Evolutionary conservation across 2,888 invertebrate species (phyloP).

Genomic region (Eudasyphora cyanicolor): DNA sequence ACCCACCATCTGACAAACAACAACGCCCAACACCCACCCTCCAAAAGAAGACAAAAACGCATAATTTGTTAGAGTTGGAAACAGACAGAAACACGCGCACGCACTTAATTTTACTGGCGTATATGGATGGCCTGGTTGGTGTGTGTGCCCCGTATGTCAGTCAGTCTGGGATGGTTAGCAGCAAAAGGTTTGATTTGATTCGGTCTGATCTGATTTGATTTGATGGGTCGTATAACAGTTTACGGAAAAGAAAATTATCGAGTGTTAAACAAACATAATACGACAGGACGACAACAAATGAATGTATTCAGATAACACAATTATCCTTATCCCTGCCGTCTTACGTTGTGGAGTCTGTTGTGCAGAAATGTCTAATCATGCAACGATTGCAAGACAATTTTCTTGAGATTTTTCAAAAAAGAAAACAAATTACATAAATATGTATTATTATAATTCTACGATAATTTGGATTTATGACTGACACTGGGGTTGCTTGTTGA

Average conservation of each 20-base stretch:
- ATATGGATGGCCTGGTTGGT: background rate
- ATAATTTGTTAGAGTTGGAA: background rate
- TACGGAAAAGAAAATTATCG: too few relatives aligned
- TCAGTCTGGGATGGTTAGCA: too few relatives aligned
- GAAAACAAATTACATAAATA: slow-evolving; percentile 17
- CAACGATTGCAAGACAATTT: background rate
- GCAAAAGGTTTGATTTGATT: background rate
- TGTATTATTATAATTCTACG: background rate
- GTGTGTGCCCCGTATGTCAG: background rate
- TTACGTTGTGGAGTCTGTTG: too few relatives aligned
- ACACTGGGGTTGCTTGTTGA: too few relatives aligned
- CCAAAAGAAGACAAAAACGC: background rate
- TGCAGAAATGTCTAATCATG: too few relatives aligned
- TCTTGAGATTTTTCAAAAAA: background rate
- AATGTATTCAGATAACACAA: too few relatives aligned
- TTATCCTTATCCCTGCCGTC: too few relatives aligned
- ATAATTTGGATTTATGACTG: slow-evolving; percentile 2
- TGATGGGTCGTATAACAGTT: too few relatives aligned
- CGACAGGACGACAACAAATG: too few relatives aligned
- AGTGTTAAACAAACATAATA: too few relatives aligned
- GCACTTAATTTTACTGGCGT: background rate
- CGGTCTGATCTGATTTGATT: background rate
- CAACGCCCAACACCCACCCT: background rate
- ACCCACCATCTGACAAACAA: background rate
- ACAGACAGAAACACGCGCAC: too few relatives aligned